Percentiles rank a stretch among this genome's conserved stretches.
These are phyloP conservation scores for Pristionchus entomophagus DNA, from an alignment of 2,888 invertebrate species.

Conservation along the genomic window DNA sequence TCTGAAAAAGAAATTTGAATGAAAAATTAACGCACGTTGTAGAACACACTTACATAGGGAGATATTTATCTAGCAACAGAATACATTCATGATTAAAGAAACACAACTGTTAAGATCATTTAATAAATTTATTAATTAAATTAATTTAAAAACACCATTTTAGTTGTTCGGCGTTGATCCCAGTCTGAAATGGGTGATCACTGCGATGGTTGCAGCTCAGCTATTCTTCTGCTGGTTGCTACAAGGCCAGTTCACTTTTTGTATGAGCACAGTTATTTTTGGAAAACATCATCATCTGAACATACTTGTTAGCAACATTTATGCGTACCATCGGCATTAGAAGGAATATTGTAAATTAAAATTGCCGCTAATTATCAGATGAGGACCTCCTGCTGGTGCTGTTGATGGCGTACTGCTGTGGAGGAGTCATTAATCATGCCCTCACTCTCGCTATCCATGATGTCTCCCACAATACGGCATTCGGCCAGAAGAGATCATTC, in stretches of 20 bases:
- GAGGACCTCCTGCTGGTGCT: slow-evolving; percentile 87
- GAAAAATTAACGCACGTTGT: too few species aligned
- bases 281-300: not conserved
- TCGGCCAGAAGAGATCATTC: slow-evolving; percentile 81
- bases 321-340: too few species aligned
- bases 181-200: slow-evolving; percentile 69
- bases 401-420: slow-evolving; percentile 90
- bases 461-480: slow-evolving; percentile 95
- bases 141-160: too few species aligned
- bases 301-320: too few species aligned
- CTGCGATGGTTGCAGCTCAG: slow-evolving; percentile 66
- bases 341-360: not conserved
- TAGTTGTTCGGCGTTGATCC: slow-evolving; percentile 72
- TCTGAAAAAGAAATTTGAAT: too few species aligned
- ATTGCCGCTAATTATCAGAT: slow-evolving; percentile 53
- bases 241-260: slow-evolving; percentile 53
- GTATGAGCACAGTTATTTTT: not conserved
- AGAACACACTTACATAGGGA: too few species aligned
- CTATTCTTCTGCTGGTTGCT: slow-evolving; percentile 68
- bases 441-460: slow-evolving; percentile 96
- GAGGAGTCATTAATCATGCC: slow-evolving; percentile 95
- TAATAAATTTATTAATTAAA: too few species aligned
- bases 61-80: too few species aligned
- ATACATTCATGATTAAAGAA: too few species aligned
- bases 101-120: too few species aligned